Percentiles rank a stretch among this genome's conserved stretches.
Conservation (phyloP, 2,113 vertebrate genomes). For the Merops nubicus region DNA sequence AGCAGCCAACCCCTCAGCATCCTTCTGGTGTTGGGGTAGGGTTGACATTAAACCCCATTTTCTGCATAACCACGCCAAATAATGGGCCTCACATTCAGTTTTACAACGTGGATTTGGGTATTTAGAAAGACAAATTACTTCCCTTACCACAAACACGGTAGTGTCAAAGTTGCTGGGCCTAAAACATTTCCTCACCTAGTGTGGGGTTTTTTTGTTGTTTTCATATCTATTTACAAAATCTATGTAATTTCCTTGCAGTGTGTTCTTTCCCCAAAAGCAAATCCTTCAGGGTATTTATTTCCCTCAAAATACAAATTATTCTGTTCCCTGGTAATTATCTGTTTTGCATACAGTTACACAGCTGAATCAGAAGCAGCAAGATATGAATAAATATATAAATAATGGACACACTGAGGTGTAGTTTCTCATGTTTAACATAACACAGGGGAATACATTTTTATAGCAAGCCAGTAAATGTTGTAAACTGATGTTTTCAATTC, state of each 20-base stretch:
- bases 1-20: background rate
- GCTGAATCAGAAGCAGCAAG: constrained; percentile 70
- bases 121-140: background rate
- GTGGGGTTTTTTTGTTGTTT: background rate
- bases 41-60: background rate
- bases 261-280: constrained; percentile 54
- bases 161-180: background rate
- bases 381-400: constrained; percentile 75
- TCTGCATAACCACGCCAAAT: background rate
- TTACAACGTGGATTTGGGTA: background rate
- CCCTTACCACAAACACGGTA: rapidly evolving
- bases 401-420: constrained; percentile 71
- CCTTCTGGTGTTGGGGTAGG: background rate
- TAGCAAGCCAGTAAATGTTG: constrained; percentile 79
- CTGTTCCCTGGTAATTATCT: constrained; percentile 67
- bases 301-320: constrained; percentile 68
- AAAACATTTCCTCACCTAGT: background rate
- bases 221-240: constrained; percentile 42
- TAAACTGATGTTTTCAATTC: constrained; percentile 87
- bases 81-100: background rate
- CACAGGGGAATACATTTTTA: constrained; percentile 81
- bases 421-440: constrained; percentile 74
- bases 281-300: constrained; percentile 58
- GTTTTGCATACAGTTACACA: constrained; percentile 70
- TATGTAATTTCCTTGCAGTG: constrained; percentile 49